phyloP scores from a whole-genome alignment of 2,113 vertebrate species.

The Coregonus clupeaformis region DNA sequence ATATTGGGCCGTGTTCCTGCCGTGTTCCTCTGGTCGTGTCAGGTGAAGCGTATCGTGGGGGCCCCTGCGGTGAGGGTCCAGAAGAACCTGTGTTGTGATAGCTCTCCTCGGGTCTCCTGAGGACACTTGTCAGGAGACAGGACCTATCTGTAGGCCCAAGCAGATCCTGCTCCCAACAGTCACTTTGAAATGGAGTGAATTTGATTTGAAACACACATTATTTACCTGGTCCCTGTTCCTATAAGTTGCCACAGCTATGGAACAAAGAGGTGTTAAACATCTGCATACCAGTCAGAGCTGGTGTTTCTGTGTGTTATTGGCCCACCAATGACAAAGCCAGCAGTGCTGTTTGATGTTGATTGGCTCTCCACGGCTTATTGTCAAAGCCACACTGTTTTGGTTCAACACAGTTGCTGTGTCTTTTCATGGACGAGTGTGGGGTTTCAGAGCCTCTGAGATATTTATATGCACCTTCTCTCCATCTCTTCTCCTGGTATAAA shows the following conservation, averaged over 20 bases:
- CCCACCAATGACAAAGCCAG: constrained; percentile 62
- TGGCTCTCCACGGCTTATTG: constrained; percentile 28
- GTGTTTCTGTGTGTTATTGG: constrained; percentile 17
- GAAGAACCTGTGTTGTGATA: constrained; percentile 37
- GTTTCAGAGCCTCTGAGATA: too few relatives aligned
- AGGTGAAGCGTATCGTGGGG: constrained; percentile 6
- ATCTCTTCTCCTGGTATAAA: neutral
- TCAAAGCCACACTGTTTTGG: neutral
- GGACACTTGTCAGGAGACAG: constrained; percentile 12
- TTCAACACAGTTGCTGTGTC: neutral
- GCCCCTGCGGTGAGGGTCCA: constrained; percentile 22
- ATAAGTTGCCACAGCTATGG: neutral
- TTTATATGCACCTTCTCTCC: neutral
- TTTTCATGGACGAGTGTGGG: neutral
- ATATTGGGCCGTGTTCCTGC: neutral
- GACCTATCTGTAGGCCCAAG: constrained; percentile 19
- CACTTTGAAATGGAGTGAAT: too few relatives aligned
- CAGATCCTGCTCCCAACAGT: neutral
- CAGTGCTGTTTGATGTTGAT: constrained; percentile 53
- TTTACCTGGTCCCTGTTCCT: constrained; percentile 2
- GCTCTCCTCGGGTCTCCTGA: constrained; percentile 15
- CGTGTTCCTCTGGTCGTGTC: constrained; percentile 19
- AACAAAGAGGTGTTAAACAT: neutral
- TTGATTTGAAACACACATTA: neutral
- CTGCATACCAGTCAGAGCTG: constrained; percentile 18